A percentile compares a stretch with the other conserved stretches of the same genome.
Evolutionary conservation across 1,140 invertebrate species (phyloP).

Genomic region (Heliconius hermathena): DNA sequence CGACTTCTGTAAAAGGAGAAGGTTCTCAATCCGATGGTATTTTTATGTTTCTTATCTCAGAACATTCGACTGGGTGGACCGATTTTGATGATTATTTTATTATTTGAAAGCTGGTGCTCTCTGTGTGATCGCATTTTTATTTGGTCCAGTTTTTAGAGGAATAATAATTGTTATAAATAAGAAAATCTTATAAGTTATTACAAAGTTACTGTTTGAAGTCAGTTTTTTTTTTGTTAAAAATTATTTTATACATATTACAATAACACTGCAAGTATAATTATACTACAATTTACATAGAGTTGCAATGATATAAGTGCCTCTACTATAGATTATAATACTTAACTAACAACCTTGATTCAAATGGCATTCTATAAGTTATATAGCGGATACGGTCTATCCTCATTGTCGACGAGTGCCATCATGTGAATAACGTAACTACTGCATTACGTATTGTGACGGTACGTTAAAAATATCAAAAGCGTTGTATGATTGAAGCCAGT

Average conservation of each 20-base stretch:
- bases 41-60: too few relatives aligned
- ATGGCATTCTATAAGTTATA: not conserved
- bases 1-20: too few relatives aligned
- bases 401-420: not conserved
- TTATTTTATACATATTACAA: not conserved
- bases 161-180: too few relatives aligned
- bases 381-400: constrained; percentile 17
- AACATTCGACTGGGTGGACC: too few relatives aligned
- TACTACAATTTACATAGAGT: not conserved
- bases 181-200: too few relatives aligned
- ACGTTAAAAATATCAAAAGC: not conserved
- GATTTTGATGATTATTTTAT: too few relatives aligned
- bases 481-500: not conserved
- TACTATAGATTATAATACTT: not conserved
- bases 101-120: too few relatives aligned
- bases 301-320: not conserved
- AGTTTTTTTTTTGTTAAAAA: not conserved
- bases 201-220: not conserved
- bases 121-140: too few relatives aligned
- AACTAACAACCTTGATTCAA: constrained; percentile 10
- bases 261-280: not conserved
- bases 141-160: too few relatives aligned
- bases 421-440: not conserved
- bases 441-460: not conserved
- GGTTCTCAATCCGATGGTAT: too few relatives aligned